Base-by-base conservation (phyloP, 2,113 vertebrate species). In the Morone chrysops region DNA sequence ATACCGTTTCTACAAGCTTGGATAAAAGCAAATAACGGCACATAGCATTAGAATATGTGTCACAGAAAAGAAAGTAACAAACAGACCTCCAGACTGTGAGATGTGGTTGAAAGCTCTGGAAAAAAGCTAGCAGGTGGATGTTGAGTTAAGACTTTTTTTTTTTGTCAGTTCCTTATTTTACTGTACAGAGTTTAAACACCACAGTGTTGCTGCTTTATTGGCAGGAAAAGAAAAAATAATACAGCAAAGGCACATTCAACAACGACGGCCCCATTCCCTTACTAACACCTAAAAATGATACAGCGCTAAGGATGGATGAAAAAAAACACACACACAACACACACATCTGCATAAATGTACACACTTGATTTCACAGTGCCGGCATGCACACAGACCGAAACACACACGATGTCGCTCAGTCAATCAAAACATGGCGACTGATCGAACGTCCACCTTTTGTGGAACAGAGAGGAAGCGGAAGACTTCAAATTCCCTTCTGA, bases 211-310 rank as follows among this genome's bases (percentile, higher is more conserved):
- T 79, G 69, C 72, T 78, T 25, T 4, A 45, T 17, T 45, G 78
- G 76, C 78, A 82, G 80, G 41, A 84, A 80, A 81, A 61, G 65
- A 2, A 56, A 82, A 80, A 76, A 62, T 70, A 74, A 70, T 72
- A 88, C 85, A 93, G 80, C 83, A 85, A 90, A 92, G 88, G 89
- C 90, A 90, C 88, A 79, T 87, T 85, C 72, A 87, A 17, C 10
- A 67, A 36, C 31, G 10, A 83, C 43, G 12, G 22, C 76, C 81
- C 51, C 1, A 1, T 70, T 82, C 85, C 88, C 81, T 84, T 79
- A 83, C 11, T 22, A 67, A 79, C 73, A 78, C 59, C 60, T 20
- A 25, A 0, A 72, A 73, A 31, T 36, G 13, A 87, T 11, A 69
- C 41, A 77, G 71, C 57, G 18, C 62, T 18, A 31, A 62, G 17